A percentile compares a stretch with the other conserved stretches of the same genome.
Conservation (phyloP, 2,797 vertebrate genomes). For the Chrysocyon brachyurus region DNA sequence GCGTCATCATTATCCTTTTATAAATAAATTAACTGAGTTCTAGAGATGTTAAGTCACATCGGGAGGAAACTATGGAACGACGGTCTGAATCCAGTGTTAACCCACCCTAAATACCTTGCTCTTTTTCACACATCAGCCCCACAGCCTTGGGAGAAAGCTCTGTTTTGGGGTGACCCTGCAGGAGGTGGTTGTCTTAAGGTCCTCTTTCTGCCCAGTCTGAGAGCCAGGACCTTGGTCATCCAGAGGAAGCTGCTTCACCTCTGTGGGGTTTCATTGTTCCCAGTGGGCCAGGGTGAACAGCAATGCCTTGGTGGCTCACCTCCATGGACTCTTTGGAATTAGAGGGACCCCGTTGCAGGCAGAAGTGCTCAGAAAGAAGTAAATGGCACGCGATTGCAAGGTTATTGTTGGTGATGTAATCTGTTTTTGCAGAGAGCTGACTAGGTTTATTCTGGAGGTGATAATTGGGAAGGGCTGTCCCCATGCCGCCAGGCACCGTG, state of each 20-base stretch:
- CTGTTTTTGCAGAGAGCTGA: constrained; percentile 35
- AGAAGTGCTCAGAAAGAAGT: neutral
- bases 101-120: neutral
- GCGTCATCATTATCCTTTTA: neutral
- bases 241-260: neutral
- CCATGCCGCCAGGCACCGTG: neutral
- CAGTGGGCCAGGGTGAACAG: rapidly evolving
- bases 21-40: neutral
- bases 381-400: rapidly evolving
- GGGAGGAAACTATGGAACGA: neutral
- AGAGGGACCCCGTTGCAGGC: neutral
- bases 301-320: neutral
- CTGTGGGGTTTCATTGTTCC: neutral
- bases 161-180: rapidly evolving
- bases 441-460: constrained; percentile 57
- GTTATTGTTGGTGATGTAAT: constrained; percentile 34
- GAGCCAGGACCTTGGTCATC: too few species aligned
- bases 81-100: neutral
- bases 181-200: neutral
- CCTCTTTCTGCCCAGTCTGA: neutral
- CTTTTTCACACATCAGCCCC: neutral
- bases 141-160: neutral
- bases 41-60: neutral
- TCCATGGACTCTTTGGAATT: neutral
- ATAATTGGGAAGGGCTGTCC: constrained; percentile 28